These are phyloP conservation scores for Coremacera marginata DNA, from an alignment of 2,888 invertebrate genomes.

Conservation along the genomic window DNA sequence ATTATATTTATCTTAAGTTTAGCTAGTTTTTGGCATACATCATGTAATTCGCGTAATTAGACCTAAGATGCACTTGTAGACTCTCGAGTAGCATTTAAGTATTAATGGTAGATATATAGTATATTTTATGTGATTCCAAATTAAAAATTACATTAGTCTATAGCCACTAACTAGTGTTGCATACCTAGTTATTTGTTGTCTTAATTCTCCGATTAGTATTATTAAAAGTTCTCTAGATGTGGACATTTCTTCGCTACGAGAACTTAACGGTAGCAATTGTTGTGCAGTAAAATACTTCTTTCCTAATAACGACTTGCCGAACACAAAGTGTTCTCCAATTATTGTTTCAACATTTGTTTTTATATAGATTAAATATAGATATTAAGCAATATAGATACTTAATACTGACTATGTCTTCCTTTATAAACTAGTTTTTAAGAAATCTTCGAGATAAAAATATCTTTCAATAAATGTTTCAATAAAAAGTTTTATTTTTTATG, in stretches of 20 bases:
- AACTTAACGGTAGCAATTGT: background rate
- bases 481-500: background rate
- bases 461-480: constrained; percentile 31
- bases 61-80: background rate
- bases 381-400: background rate
- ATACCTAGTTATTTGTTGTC: too few species aligned
- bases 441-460: background rate
- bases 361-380: background rate
- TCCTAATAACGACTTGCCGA: constrained; percentile 29
- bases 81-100: background rate
- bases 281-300: constrained; percentile 1
- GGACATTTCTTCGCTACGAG: background rate
- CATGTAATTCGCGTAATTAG: constrained; percentile 8
- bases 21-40: background rate
- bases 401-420: constrained; percentile 33
- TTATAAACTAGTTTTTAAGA: constrained; percentile 15
- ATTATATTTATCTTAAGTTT: background rate
- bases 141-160: constrained; percentile 2
- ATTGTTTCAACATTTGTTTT: constrained; percentile 9
- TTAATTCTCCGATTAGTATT: background rate
- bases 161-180: background rate
- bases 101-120: constrained; percentile 1
- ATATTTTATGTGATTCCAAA: constrained; percentile 19
- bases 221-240: background rate
- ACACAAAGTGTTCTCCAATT: constrained; percentile 32